Percentiles rank a stretch among this genome's conserved stretches.
phyloP scores from a whole-genome alignment of 2,113 vertebrate genomes.

The Eulacestoma nigropectus region DNA sequence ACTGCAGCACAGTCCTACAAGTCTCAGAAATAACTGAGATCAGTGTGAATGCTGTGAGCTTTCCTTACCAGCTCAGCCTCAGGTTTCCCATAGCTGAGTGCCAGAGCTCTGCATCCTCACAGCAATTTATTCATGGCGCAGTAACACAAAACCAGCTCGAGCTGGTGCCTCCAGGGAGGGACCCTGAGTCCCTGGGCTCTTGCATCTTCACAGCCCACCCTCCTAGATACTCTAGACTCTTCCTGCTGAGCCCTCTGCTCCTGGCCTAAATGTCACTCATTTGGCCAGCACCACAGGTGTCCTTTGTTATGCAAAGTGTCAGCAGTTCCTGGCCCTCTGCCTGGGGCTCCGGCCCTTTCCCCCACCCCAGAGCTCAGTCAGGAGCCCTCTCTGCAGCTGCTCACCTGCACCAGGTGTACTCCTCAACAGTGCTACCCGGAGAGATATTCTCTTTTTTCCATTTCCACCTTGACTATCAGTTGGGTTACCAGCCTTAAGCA shows the following conservation, averaged over 20 bases:
- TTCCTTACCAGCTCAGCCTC: fast-evolving
- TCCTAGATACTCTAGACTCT: fast-evolving
- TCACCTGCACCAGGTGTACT: background rate
- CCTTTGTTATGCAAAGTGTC: too few species aligned
- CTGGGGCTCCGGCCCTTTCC: background rate
- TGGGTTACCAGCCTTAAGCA: background rate
- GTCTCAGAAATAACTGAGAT: background rate
- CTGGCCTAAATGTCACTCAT: background rate
- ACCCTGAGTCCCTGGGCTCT: background rate
- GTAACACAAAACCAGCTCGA: fast-evolving
- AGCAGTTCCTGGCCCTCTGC: background rate
- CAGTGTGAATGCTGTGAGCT: background rate
- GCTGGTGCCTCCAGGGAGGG: too few species aligned
- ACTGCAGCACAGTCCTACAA: background rate
- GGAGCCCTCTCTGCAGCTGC: background rate
- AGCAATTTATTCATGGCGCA: fast-evolving
- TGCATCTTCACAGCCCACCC: fast-evolving
- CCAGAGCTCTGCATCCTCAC: background rate
- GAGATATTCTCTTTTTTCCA: background rate
- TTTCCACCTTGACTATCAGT: background rate
- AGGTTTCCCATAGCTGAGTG: too few species aligned
- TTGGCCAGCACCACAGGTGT: background rate
- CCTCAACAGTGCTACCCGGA: background rate
- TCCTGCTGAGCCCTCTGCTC: background rate
- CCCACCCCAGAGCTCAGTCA: background rate